These are phyloP conservation scores for Carcharodon carcharias DNA, from an alignment of 2,797 vertebrate genomes.

Conservation along the genomic window DNA sequence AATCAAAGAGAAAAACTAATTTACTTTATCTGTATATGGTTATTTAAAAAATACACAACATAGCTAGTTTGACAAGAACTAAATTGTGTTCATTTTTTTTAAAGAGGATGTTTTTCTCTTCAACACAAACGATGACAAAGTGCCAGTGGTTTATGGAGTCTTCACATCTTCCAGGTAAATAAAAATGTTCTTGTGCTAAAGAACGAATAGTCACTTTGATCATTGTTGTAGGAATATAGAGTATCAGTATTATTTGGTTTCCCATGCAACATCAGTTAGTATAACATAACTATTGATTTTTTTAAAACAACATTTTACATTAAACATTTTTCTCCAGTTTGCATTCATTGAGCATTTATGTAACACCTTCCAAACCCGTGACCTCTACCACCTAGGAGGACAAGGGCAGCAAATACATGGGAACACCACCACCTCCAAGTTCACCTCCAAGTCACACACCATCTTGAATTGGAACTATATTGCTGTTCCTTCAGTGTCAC, in stretches of 20 bases:
- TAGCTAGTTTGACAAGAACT: background rate
- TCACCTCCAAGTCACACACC: too few species aligned
- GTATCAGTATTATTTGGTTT: background rate
- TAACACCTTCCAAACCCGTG: too few species aligned
- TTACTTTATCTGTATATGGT: background rate
- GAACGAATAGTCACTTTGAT: background rate
- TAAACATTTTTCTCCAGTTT: background rate
- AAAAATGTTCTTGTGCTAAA: background rate
- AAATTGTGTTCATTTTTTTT: conserved; percentile 37
- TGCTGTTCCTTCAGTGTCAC: too few species aligned
- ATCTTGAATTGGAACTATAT: too few species aligned
- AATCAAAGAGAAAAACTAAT: background rate
- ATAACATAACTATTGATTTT: too few species aligned
- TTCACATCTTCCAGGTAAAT: conserved; percentile 94
- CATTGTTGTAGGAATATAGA: background rate
- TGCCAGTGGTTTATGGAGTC: conserved; percentile 86
- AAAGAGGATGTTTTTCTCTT: conserved; percentile 82
- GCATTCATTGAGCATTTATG: background rate
- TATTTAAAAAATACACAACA: background rate
- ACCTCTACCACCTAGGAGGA: too few species aligned
- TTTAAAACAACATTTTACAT: background rate
- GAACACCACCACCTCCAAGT: too few species aligned
- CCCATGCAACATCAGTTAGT: background rate
- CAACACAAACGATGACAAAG: conserved; percentile 94
- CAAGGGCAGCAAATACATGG: too few species aligned